Base-by-base conservation (phyloP, 2,113 vertebrate species). In the Oreochromis aureus region DNA sequence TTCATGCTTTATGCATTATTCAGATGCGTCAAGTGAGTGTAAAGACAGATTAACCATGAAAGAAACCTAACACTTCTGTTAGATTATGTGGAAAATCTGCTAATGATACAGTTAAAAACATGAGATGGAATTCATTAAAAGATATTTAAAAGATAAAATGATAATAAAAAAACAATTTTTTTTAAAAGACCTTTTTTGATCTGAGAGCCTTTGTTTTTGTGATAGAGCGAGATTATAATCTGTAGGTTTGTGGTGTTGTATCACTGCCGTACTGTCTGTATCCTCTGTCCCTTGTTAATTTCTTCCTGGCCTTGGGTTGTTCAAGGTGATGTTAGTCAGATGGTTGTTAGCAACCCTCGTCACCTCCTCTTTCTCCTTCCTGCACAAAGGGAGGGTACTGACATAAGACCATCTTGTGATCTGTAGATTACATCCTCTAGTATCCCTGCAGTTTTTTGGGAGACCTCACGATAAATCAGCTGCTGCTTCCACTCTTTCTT, bases 321-420 rank as follows among this genome's bases (percentile, higher is more conserved):
- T 41, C 19, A 59, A 88, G 82, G 55, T 89, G n/a, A 80, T 86
- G 80, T 34, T 46, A 83, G 88, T 92, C 83, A 92, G 85, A 82
- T 89, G 48, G 32, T 88, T 19, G 80, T 54, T 16, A 3, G 24
- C 53, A 59, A 82, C 48, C 22, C 27, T 61, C 24, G 3, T 58
- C 30, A 30, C 15, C 30, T 7, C 80, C 10, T 56, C 18, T 27
- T 19, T 16, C 51, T 59, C 4, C 41, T 34, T 66, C 8, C 76
- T 32, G 36, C 30, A 48, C 27, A 84, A 80, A 81, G 82, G 51
- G 39, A 51, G 66, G 39, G 10, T 32, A 2, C 30, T 66, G 83
- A 81, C 91, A 87, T 81, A 55, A 86, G 87, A 84, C 24, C 12
- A n/a, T 88, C 89, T 89, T 87, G 86, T 90, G 88, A 93, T 89